phyloP scores from a whole-genome alignment of 2,888 invertebrate genomes.

The Willowsia nigromaculata region DNA sequence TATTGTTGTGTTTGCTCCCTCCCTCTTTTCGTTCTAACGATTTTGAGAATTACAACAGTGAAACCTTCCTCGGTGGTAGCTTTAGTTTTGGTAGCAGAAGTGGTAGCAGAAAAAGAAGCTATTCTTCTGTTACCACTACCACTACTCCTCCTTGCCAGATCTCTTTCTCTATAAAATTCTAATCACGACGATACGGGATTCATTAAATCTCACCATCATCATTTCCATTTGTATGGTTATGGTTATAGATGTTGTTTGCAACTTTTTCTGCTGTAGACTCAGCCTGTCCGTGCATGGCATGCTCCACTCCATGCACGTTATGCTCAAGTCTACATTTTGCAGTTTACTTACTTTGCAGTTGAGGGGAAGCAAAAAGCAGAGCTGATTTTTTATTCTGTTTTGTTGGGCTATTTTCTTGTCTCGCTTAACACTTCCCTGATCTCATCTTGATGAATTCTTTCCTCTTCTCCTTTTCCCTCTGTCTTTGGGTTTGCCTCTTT shows the following conservation, averaged over 20 bases:
- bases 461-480: not conserved
- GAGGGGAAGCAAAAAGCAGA: not conserved
- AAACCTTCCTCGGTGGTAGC: not conserved
- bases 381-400: conserved; percentile 23
- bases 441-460: conserved; percentile 32
- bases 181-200: conserved; percentile 43
- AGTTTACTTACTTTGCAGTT: not conserved
- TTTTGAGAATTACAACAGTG: conserved; percentile 13
- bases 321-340: not conserved
- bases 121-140: not conserved
- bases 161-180: conserved; percentile 34
- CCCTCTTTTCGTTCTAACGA: conserved; percentile 30
- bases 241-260: conserved; percentile 17
- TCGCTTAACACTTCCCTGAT: conserved; percentile 8
- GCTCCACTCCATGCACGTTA: not conserved
- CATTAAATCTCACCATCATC: conserved; percentile 20
- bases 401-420: conserved; percentile 21
- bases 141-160: conserved; percentile 30
- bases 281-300: not conserved
- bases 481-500: not conserved
- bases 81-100: not conserved
- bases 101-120: not conserved
- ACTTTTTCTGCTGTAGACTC: not conserved
- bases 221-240: conserved; percentile 42
- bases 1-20: not conserved